A percentile compares a stretch with the other conserved stretches of the same genome.
These are phyloP conservation scores for Rhynchopsitta pachyrhyncha DNA, from an alignment of 2,113 vertebrate genomes.

Conservation along the genomic window DNA sequence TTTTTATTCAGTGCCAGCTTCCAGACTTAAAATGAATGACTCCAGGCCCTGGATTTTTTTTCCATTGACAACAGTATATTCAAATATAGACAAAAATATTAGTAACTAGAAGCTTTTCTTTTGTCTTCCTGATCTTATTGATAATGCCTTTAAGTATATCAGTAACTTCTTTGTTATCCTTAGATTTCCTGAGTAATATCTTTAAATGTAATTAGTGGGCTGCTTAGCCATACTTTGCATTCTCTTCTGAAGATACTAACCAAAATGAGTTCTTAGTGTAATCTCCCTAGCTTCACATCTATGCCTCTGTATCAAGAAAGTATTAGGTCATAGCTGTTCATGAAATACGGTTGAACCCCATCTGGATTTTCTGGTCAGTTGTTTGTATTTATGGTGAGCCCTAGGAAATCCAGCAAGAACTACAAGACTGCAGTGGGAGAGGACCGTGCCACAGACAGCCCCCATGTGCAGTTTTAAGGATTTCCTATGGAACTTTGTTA, in stretches of 20 bases:
- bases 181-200: neutral
- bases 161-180: neutral
- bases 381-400: neutral
- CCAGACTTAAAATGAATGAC: neutral
- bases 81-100: neutral
- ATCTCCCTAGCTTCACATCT: neutral
- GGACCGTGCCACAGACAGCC: neutral
- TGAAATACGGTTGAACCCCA: neutral
- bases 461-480: neutral
- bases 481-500: neutral
- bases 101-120: neutral
- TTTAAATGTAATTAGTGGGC: neutral
- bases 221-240: neutral
- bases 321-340: constrained; percentile 1
- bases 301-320: neutral
- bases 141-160: neutral
- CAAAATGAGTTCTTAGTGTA: neutral
- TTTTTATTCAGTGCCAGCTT: constrained; percentile 1
- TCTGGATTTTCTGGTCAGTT: neutral
- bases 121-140: neutral
- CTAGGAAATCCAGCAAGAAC: neutral
- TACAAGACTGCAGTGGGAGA: neutral
- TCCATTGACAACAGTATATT: neutral
- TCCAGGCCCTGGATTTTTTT: neutral
- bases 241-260: neutral